These are phyloP conservation scores for Grallaria varia DNA, from an alignment of 2,113 vertebrate genomes.

Conservation along the genomic window DNA sequence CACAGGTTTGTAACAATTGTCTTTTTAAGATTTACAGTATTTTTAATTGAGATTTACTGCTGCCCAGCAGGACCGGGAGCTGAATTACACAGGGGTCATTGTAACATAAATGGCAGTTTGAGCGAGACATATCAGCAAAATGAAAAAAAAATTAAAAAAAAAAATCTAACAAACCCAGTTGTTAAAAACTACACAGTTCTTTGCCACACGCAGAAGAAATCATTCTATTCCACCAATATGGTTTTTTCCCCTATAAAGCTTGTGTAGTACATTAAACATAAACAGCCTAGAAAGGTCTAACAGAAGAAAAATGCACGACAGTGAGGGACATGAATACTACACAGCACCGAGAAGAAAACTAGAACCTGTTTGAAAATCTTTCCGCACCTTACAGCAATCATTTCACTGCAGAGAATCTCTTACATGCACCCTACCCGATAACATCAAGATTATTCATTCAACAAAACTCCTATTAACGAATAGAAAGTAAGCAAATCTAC, in stretches of 20 bases:
- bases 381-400: conserved; percentile 19
- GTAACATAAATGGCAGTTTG: not conserved
- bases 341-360: not conserved
- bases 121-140: not conserved
- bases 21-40: not conserved
- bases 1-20: not conserved
- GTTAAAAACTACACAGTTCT: not conserved
- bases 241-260: not conserved
- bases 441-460: not conserved
- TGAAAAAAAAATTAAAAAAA: not conserved
- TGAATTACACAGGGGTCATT: not conserved
- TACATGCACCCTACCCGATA: not conserved
- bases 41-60: conserved; percentile 9
- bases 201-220: not conserved
- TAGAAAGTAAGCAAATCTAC: not conserved
- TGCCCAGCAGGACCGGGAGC: not conserved
- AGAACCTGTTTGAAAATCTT: conserved; percentile 10
- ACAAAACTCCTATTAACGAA: not conserved
- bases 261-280: not conserved
- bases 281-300: not conserved
- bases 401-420: not conserved
- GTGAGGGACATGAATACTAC: not conserved
- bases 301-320: not conserved
- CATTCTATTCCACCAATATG: rapidly evolving
- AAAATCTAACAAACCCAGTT: rapidly evolving